Conservation (phyloP, 2,113 vertebrate species). For the Felis chaus region DNA sequence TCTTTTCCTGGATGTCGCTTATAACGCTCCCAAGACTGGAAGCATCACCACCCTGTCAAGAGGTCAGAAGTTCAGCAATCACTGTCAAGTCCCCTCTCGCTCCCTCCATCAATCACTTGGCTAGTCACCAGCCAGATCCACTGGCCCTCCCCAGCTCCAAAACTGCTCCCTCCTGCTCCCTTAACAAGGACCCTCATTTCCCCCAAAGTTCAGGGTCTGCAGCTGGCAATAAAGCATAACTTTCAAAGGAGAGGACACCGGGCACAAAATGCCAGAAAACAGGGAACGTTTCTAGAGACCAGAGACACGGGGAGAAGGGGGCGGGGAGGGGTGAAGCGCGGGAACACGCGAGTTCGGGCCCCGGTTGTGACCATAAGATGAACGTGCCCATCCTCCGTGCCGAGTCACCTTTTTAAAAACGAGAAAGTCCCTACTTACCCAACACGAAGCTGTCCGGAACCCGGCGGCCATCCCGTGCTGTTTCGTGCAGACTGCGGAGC, state of each 20-base stretch:
- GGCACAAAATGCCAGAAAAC: not conserved
- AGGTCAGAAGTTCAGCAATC: not conserved
- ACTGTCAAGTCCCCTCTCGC: not conserved
- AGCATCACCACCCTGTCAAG: not conserved
- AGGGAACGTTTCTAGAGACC: not conserved
- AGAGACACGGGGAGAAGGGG: no score
- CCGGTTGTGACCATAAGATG: not conserved
- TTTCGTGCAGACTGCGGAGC: not conserved
- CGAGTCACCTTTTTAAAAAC: not conserved
- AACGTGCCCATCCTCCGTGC: not conserved
- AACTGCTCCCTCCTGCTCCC: not conserved
- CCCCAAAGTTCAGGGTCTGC: not conserved
- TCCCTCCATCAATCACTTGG: not conserved
- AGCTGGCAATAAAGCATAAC: not conserved
- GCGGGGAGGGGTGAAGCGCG: no score
- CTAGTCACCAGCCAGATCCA: not conserved
- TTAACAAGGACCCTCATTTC: not conserved
- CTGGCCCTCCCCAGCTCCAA: not conserved
- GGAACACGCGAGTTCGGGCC: not conserved
- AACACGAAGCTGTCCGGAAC: not conserved
- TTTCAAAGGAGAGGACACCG: not conserved
- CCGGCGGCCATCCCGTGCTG: slow-evolving; percentile 11
- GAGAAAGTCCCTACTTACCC: slow-evolving; percentile 30
- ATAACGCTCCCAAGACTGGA: not conserved
- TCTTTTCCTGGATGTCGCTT: not conserved